Percentiles rank a stretch among this genome's conserved stretches.
These are phyloP conservation scores for Xiphophorus couchianus DNA, from an alignment of 2,113 vertebrate genomes.

Conservation along the genomic window DNA sequence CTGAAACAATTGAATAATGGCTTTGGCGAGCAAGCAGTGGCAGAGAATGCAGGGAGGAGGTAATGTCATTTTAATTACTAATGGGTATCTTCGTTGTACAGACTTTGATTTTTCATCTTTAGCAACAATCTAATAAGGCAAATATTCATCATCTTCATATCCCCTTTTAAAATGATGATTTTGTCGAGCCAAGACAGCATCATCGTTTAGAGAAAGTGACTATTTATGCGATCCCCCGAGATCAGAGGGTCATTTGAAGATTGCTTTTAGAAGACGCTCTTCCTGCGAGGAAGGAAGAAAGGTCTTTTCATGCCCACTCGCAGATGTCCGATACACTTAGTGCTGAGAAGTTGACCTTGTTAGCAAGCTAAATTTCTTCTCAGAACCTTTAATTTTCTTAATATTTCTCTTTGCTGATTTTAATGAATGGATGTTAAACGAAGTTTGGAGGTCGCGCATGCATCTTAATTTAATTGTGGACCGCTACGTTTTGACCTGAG, in stretches of 20 bases:
- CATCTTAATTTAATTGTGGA: slow-evolving; percentile 51
- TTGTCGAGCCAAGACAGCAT: slow-evolving; percentile 56
- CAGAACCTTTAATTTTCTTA: slow-evolving; percentile 29
- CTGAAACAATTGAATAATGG: slow-evolving; percentile 82
- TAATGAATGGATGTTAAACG: slow-evolving; percentile 29
- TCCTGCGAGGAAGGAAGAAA: slow-evolving; percentile 47
- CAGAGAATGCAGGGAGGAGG: slow-evolving; percentile 65
- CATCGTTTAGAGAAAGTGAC: slow-evolving; percentile 73
- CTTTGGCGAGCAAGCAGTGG: slow-evolving; percentile 68
- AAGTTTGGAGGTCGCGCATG: slow-evolving; percentile 22
- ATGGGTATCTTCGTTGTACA: slow-evolving; percentile 79
- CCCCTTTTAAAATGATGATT: slow-evolving; percentile 75
- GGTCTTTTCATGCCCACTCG: slow-evolving; percentile 53
- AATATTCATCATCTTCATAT: slow-evolving; percentile 80
- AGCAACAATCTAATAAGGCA: slow-evolving; percentile 79
- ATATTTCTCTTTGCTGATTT: slow-evolving; percentile 29
- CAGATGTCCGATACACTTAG: slow-evolving; percentile 56
- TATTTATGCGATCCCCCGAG: slow-evolving; percentile 56
- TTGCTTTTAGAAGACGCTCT: slow-evolving; percentile 65
- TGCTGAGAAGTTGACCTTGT: slow-evolving; percentile 54
- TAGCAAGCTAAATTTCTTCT: slow-evolving; percentile 38
- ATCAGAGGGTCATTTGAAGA: slow-evolving; percentile 75
- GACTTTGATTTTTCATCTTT: slow-evolving; percentile 79
- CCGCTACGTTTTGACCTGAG: slow-evolving; percentile 20
- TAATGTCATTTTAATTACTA: slow-evolving; percentile 84